phyloP scores from a whole-genome alignment of 2,113 vertebrate genomes.

The Sinocyclocheilus anshuiensis region DNA sequence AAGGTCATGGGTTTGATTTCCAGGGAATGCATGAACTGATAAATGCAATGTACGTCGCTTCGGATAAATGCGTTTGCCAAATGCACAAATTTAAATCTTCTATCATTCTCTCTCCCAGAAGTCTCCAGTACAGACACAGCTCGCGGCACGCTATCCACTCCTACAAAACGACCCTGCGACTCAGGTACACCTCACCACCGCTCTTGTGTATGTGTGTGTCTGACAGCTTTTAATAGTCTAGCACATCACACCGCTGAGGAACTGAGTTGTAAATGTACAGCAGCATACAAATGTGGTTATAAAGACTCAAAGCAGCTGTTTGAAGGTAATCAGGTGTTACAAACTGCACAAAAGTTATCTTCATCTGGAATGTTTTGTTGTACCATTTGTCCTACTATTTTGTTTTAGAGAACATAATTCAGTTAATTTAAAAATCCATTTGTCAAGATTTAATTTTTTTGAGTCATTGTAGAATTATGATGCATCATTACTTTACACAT shows the following conservation, averaged over 20 bases:
- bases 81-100: not conserved
- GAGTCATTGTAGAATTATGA: not conserved
- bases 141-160: conserved; percentile 84
- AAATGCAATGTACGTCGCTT: not conserved
- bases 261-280: conserved; percentile 19
- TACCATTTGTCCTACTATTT: not conserved
- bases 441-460: not conserved
- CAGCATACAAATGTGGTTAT: not conserved
- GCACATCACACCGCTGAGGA: not conserved
- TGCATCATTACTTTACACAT: not conserved
- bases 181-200: conserved; percentile 74
- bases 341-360: not conserved
- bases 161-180: conserved; percentile 87
- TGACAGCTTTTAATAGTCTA: conserved; percentile 25
- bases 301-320: too few relatives aligned
- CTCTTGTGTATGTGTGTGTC: conserved; percentile 11
- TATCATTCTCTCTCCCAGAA: conserved; percentile 69
- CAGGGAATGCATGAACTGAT: not conserved
- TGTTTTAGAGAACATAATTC: not conserved
- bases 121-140: conserved; percentile 87
- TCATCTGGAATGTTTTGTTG: not conserved
- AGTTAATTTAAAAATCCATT: not conserved
- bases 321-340: too few relatives aligned
- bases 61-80: not conserved
- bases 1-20: conserved; percentile 10